Evolutionary conservation across 1,140 invertebrate genomes (phyloP).

Genomic region (Ceratina japonica): DNA sequence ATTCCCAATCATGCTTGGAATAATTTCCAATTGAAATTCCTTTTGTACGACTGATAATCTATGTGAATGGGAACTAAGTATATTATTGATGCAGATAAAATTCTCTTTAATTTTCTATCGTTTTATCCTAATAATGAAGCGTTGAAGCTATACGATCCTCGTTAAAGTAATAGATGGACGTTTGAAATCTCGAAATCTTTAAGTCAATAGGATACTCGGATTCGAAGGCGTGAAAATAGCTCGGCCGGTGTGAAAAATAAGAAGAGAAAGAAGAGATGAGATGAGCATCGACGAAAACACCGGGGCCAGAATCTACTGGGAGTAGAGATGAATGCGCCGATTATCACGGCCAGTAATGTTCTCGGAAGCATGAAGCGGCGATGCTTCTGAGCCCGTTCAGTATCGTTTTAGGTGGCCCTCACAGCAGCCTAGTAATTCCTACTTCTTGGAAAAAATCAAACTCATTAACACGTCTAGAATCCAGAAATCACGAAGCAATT

Average conservation of each 20-base stretch:
- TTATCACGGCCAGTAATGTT: conserved; percentile 67
- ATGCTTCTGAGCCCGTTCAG: conserved; percentile 59
- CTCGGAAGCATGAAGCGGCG: conserved; percentile 67
- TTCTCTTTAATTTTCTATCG: neutral
- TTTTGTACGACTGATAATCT: neutral
- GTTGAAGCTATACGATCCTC: too few relatives aligned
- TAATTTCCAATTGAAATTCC: conserved; percentile 8
- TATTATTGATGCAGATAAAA: neutral
- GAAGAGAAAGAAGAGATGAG: conserved; percentile 8
- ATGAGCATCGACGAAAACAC: conserved; percentile 55
- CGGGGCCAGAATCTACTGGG: conserved; percentile 47
- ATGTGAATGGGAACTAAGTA: neutral
- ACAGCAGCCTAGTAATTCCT: conserved; percentile 50
- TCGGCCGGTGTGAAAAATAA: conserved; percentile 21
- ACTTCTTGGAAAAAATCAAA: neutral
- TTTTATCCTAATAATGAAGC: too few relatives aligned
- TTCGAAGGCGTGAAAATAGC: conserved; percentile 30
- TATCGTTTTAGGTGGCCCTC: conserved; percentile 59
- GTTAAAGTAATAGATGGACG: neutral
- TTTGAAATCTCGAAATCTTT: neutral
- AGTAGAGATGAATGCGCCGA: conserved; percentile 63
- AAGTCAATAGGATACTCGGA: neutral
- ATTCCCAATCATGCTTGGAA: neutral
- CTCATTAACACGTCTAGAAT: conserved; percentile 41
- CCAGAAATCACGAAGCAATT: conserved; percentile 8